Evolutionary conservation across 2,888 invertebrate species (phyloP).

Genomic region (Meloe dianella): DNA sequence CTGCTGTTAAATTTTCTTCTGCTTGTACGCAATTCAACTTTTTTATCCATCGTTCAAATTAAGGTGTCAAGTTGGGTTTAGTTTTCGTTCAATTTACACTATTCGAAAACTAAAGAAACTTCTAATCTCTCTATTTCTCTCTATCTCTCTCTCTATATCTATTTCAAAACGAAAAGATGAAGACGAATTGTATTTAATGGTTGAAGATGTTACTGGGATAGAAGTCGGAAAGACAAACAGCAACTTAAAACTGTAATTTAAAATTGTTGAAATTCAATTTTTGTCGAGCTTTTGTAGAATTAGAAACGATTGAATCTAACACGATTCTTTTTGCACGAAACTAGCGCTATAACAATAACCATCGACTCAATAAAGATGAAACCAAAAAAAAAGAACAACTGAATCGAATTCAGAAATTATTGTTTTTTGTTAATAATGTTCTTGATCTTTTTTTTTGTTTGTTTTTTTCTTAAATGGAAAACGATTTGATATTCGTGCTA

Average conservation of each 20-base stretch:
- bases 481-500: too few relatives aligned
- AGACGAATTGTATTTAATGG: background rate
- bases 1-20: background rate
- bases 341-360: background rate
- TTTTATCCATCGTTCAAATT: too few relatives aligned
- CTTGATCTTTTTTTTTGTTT: too few relatives aligned
- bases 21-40: background rate
- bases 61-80: background rate
- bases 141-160: too few relatives aligned
- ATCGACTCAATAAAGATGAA: background rate
- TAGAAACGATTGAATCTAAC: background rate
- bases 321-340: too few relatives aligned
- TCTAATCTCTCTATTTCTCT: background rate
- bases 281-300: background rate
- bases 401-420: too few relatives aligned
- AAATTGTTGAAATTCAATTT: conserved; percentile 5
- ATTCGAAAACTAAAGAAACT: background rate
- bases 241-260: background rate
- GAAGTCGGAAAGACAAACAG: background rate
- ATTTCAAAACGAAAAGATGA: background rate
- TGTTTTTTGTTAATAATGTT: too few relatives aligned
- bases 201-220: background rate
- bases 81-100: background rate
- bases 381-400: background rate
- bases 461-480: too few relatives aligned